phyloP scores from a whole-genome alignment of 2,888 invertebrate species.

The Barypeithes pellucidus region DNA sequence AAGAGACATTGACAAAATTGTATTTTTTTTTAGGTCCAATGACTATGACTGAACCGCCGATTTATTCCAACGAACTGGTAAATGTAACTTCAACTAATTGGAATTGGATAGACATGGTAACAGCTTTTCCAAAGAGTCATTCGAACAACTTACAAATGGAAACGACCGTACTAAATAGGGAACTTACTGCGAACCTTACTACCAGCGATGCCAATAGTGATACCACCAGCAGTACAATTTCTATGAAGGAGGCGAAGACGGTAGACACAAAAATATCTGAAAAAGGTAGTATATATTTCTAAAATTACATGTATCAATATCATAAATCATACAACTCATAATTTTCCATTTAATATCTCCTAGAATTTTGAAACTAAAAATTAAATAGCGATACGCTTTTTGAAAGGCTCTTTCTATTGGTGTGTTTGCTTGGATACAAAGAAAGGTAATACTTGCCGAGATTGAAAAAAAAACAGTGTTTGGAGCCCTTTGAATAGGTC shows the following conservation, averaged over 20 bases:
- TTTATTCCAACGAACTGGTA: conserved; percentile 51
- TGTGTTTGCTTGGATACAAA: too few species aligned
- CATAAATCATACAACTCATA: too few species aligned
- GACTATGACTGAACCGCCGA: conserved; percentile 21
- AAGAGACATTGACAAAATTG: too few species aligned
- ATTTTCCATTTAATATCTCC: too few species aligned
- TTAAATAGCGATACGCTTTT: too few species aligned
- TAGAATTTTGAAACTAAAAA: too few species aligned
- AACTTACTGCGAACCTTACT: not conserved
- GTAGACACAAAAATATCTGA: conserved; percentile 23
- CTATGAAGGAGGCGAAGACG: conserved; percentile 9
- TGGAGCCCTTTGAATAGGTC: too few species aligned
- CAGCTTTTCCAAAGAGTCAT: conserved; percentile 52
- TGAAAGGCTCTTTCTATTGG: too few species aligned
- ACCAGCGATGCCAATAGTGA: not conserved
- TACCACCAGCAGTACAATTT: conserved; percentile 32
- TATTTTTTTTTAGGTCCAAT: conserved; percentile 54
- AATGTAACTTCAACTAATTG: conserved; percentile 65
- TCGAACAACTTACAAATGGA: not conserved
- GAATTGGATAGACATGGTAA: conserved; percentile 62
- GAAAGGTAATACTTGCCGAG: too few species aligned
- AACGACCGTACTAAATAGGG: conserved; percentile 3
- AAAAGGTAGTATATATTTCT: conserved; percentile 24
- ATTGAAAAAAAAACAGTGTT: too few species aligned
- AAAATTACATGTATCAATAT: too few species aligned